Evolutionary conservation across 2,113 vertebrate genomes (phyloP), one percentile per base, ranked within the genome.

Genomic region (Balaenoptera acutorostrata): DNA sequence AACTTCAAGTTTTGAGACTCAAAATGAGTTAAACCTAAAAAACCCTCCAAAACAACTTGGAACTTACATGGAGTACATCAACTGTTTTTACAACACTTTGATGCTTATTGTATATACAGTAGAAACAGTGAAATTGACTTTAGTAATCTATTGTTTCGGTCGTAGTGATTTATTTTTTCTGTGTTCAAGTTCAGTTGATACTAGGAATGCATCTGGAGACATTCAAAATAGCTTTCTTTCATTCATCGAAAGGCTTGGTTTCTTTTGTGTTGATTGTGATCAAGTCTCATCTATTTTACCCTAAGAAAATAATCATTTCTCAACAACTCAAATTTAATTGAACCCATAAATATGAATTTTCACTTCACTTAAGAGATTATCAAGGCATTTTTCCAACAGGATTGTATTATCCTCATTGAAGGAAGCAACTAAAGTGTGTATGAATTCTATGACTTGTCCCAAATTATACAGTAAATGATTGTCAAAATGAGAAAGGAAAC

Each of bases 241-340:
- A 86, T 88, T 27, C 80, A 1, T 88, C n/a, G 66, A 41, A 90
- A 75, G 49, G 5, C n/a, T 94, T 66, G 6, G 36, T 88, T 90
- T 94, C 57, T 61, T 94, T 64, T 97, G 39, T 95, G 93, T 97
- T 91, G 44, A 61, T 41, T 94, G 61, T 77, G 39, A 90, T 96
- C 18, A 95, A 89, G 94, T 90, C n/a, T 90, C 41, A 80, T 87
- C 72, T 87, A 85, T 89, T 93, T 95, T 89, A 72, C 33, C 41
- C 66, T 89, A 95, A 44, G 44, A 96, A 93, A 93, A 93, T 75
- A 92, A 95, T 71, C 10, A 46, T 83, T 93, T 92, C 57, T 90
- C 25, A 71, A 59, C 12, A 90, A 95, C 49, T 95, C 74, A 90
- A 71, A 89, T 80, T 83, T 93, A 96, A 89, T 71, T 81, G n/a